Evolutionary conservation across 2,797 vertebrate species (phyloP), one percentile per base, ranked within the genome.

Genomic region (Serranus cabrilla): DNA sequence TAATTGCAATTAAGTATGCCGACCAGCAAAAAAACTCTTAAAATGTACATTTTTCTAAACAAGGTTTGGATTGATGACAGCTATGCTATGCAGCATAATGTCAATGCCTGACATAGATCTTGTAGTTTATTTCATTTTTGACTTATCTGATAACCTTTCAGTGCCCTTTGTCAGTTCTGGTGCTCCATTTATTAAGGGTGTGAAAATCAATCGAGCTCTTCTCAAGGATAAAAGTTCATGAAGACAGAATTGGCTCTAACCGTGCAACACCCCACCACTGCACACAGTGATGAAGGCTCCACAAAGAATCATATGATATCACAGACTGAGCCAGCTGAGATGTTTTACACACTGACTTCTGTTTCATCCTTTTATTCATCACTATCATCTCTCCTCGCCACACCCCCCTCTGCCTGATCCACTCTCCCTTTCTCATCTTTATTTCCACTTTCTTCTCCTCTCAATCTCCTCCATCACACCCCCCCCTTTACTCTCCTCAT

Each of bases 291-390:
- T 42, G 52, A 75, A 56, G 16, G 60, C 12, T 51, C 45, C 4
- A 1, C 43, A 76, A 71, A 59, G 47, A 52, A 50, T 63, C 65
- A 43, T 8, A 50, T 4, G 0, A 1, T 34, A 23, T 2, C 18
- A 49, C 25, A 34, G 60, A 70, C 40, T 3, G n/a, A 61, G 43
- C 20, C 31, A 49, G 42, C 21, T 54, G 65, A 70, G 13, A 59
- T 45, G 45, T 72, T 66, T 81, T 61, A 85, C 71, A 64, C 57
- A 18, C 42, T 27, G 45, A 54, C 40, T 51, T 61, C 21, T 61
- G 21, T 50, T 73, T 71, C 62, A 64, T 72, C 50, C 42, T 46
- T 69, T 78, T 31, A 71, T 72, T 70, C 54, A 50, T 64, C 70
- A 56, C 23, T 49, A 70, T 51, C 66, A 59, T 69, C 74, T 52